phyloP scores from a whole-genome alignment of 2,113 vertebrate genomes.

The Cottus gobio region DNA sequence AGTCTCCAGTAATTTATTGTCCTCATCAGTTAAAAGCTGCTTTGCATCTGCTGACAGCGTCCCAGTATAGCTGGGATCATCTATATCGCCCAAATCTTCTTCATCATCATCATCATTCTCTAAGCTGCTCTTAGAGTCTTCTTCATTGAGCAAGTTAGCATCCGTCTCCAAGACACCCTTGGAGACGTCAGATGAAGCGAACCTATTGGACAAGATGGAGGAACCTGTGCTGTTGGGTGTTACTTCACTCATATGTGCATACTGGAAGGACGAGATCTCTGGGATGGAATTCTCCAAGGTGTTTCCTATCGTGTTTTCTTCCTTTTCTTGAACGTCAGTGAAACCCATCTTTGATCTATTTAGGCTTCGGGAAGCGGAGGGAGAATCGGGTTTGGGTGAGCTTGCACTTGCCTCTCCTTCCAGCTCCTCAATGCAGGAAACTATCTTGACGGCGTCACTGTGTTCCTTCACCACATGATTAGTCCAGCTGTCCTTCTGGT shows the following conservation, averaged over 20 bases:
- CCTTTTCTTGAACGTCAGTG: conserved; percentile 82
- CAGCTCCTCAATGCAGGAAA: conserved; percentile 87
- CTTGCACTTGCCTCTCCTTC: conserved; percentile 83
- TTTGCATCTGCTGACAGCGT: conserved; percentile 89
- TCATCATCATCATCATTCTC: conserved; percentile 97
- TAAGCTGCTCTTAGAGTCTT: conserved; percentile 91
- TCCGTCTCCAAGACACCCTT: conserved; percentile 88
- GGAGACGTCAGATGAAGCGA: conserved; percentile 87
- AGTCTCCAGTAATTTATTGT: conserved; percentile 95
- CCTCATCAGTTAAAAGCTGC: conserved; percentile 93
- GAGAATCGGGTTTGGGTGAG: conserved; percentile 85
- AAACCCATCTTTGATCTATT: conserved; percentile 84
- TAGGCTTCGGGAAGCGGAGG: conserved; percentile 84
- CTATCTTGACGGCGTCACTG: conserved; percentile 95
- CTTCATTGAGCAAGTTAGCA: conserved; percentile 85
- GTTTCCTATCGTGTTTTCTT: conserved; percentile 84
- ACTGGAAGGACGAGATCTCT: conserved; percentile 88
- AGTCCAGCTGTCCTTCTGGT: conserved; percentile 92
- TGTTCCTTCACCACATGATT: conserved; percentile 98
- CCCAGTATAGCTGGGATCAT: conserved; percentile 91
- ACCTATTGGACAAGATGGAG: conserved; percentile 92
- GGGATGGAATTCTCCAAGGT: conserved; percentile 81
- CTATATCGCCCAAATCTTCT: conserved; percentile 91
- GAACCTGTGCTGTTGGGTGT: conserved; percentile 89
- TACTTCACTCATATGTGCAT: conserved; percentile 89